Conservation (phyloP, 2,888 invertebrate genomes). For the Drosophila glabriapex region DNA sequence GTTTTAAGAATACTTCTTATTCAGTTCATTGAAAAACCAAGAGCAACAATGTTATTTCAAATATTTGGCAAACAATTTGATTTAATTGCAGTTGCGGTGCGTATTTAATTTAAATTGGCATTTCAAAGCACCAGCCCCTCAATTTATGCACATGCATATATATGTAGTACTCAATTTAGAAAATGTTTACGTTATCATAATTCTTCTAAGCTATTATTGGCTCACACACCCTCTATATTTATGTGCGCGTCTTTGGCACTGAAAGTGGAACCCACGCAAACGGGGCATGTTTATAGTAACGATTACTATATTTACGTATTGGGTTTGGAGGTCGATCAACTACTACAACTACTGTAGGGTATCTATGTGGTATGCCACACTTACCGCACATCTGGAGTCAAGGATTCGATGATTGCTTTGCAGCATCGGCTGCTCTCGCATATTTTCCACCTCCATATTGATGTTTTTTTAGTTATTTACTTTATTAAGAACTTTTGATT, state of each 20-base stretch:
- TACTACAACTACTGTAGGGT: not conserved
- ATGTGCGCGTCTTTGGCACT: slow-evolving; percentile 39
- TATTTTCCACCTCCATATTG: slow-evolving; percentile 82
- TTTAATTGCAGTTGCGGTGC: slow-evolving; percentile 39
- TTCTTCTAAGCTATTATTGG: slow-evolving; percentile 62
- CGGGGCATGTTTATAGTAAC: slow-evolving; percentile 36
- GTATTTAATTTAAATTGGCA: slow-evolving; percentile 15
- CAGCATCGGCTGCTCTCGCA: slow-evolving; percentile 73
- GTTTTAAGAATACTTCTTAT: not conserved
- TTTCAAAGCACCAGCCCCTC: slow-evolving; percentile 19
- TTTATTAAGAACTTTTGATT: slow-evolving; percentile 20
- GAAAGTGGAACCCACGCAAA: slow-evolving; percentile 51
- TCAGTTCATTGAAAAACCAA: not conserved
- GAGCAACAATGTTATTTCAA: slow-evolving; percentile 6
- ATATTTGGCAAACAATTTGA: slow-evolving; percentile 19
- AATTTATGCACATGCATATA: slow-evolving; percentile 28
- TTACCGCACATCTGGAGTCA: slow-evolving; percentile 84
- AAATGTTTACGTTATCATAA: slow-evolving; percentile 52
- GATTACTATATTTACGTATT: slow-evolving; percentile 1
- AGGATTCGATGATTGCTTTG: slow-evolving; percentile 78
- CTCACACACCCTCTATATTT: slow-evolving; percentile 40
- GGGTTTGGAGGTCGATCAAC: slow-evolving; percentile 31
- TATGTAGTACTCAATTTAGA: slow-evolving; percentile 3
- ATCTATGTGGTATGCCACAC: slow-evolving; percentile 54
- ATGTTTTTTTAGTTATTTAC: slow-evolving; percentile 39